phyloP scores from a whole-genome alignment of 1,140 invertebrate genomes.

The Drosophila bocqueti region DNA sequence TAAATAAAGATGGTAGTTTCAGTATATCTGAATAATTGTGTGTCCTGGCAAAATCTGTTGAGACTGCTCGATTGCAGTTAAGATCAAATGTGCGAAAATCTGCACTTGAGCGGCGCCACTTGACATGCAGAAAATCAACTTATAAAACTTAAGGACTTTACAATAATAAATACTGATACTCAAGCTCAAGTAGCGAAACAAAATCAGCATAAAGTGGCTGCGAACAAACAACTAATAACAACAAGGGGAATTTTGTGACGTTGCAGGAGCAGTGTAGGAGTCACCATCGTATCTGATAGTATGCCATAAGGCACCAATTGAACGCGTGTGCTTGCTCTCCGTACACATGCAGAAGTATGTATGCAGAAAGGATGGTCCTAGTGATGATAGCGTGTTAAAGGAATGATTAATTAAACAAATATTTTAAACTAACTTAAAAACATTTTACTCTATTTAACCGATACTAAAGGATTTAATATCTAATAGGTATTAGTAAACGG shows the following conservation, averaged over 20 bases:
- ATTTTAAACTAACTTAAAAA: background rate
- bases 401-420: background rate
- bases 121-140: constrained; percentile 50
- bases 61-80: background rate
- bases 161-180: constrained; percentile 74
- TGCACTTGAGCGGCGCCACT: constrained; percentile 72
- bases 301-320: background rate
- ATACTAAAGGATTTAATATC: background rate
- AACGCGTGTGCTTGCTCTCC: constrained; percentile 1
- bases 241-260: constrained; percentile 31
- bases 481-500: too few species aligned
- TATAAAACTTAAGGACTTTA: constrained; percentile 66
- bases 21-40: too few species aligned
- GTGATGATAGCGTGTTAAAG: background rate
- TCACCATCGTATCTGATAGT: constrained; percentile 4
- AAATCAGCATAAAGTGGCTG: constrained; percentile 81
- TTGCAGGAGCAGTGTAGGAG: constrained; percentile 11
- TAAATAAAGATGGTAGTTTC: background rate
- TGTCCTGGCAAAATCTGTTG: background rate
- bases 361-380: constrained; percentile 1
- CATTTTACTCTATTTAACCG: background rate
- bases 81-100: constrained; percentile 74
- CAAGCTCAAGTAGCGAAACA: constrained; percentile 75
- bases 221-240: constrained; percentile 60
- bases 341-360: background rate